Base-by-base conservation (phyloP, 2,797 vertebrate genomes). In the Hyperoplus immaculatus region DNA sequence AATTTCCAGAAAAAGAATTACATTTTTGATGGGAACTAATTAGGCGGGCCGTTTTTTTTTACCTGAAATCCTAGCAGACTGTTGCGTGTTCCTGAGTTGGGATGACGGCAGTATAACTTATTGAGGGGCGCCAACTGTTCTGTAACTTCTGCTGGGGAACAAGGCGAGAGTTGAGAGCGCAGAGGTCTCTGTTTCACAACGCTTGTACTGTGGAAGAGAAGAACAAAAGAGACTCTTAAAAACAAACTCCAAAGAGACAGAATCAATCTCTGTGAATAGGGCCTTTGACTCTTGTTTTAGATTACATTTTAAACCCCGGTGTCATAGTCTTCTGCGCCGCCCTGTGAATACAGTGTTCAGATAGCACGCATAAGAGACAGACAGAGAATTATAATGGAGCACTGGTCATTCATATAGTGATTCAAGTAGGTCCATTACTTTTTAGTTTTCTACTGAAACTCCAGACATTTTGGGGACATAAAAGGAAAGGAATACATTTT, bases 21-120 rank as follows among this genome's bases (percentile, higher is more conserved):
- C 93, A 95, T 95, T 93, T 95, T 95, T 96, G 95, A 96, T 95
- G 93, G 94, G 92, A 94, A 94, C 94, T 95, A 96, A 96, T 96
- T 95, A 95, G 91, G 88, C 84, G 66, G 83, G 86, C 87, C 87
- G 15, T 59, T 88, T 72, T 92, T 93, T 29, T 29, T 29, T 29
- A 95, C 94, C 94, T 95, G 94, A 93, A 94, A 94, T 92, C 85
- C 89, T 77, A 89, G 88, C 91, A 86, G 82, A 88, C 88, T 88
- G 89, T 92, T 94, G 92, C 92, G 71, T 90, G 92, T 87, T 92
- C 82, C 87, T 59, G 85, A 87, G 80, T 85, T 55, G 82, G 87
- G 87, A 78, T 90, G 89, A 88, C 75, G 87, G 84, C 45, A 65
- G 29, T 77, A 94, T 94, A 79, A 94, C 91, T 94, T 94, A 94